phyloP scores from a whole-genome alignment of 1,140 invertebrate species.

The Episyrphus balteatus region DNA sequence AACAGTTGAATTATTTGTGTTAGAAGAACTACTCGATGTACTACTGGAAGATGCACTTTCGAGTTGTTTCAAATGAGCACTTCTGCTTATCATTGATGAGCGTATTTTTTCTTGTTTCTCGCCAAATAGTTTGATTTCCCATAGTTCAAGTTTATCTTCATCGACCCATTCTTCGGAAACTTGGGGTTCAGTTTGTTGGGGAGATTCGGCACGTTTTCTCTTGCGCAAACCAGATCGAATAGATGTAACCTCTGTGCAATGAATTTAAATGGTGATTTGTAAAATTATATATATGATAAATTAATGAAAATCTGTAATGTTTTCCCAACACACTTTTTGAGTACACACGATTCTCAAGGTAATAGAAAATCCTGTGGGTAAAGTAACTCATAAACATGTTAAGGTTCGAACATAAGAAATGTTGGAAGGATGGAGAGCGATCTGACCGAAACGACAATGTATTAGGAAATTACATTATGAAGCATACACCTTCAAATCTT shows the following conservation, averaged over 20 bases:
- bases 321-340: no score
- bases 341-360: no score
- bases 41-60: conserved; percentile 12
- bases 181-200: conserved; percentile 80
- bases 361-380: no score
- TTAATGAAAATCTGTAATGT: no score
- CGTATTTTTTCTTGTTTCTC: conserved; percentile 64
- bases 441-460: no score
- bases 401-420: no score
- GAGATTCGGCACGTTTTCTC: conserved; percentile 79
- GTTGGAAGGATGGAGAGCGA: no score
- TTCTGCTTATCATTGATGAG: conserved; percentile 57
- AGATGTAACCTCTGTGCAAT: conserved; percentile 73
- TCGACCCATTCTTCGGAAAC: conserved; percentile 91
- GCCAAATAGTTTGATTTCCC: conserved; percentile 94
- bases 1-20: conserved; percentile 20
- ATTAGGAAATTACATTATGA: no score
- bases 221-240: conserved; percentile 87
- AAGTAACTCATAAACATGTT: no score
- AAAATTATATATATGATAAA: no score
- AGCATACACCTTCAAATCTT: no score
- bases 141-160: conserved; percentile 89
- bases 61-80: conserved; percentile 38
- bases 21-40: conserved; percentile 2
- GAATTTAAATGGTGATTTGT: conserved; percentile 1